Evolutionary conservation across 2,113 vertebrate species (phyloP), one percentile per base, ranked within the genome.

Genomic region (Malurus cyaneus): DNA sequence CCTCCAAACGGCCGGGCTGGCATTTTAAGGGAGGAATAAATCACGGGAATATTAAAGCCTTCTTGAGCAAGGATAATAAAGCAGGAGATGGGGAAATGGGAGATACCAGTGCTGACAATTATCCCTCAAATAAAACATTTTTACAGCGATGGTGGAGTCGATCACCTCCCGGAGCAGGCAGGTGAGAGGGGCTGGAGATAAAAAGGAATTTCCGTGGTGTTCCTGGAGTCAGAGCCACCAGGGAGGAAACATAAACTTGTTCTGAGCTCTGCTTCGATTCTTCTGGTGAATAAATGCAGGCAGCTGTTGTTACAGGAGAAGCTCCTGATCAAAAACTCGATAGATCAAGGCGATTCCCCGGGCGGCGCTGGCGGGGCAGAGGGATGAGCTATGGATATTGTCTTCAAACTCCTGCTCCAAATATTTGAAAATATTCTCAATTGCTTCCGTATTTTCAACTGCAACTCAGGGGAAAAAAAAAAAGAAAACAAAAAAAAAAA

Each of bases 41-140:
- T 98, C 98, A 98, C 97, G 93, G 95, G 87, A 96, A 97, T 98
- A 98, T 98, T 97, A 98, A 98, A 97, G 97, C 97, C 97, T 98
- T 96, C 97, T 97, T 96, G 93, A 97, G 87, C 61, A 96, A 92
- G 95, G 96, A 96, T 98, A 97, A 97, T 98, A 98, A 98, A 98
- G 95, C 87, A 71, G 95, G 96, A 97, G 96, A 97, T 98, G 97
- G 97, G 96, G 97, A 97, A 97, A 96, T 8, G 77, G 96, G 92
- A 93, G 95, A 88, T 96, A 94, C 92, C 17, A 39, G 94, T 92
- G 88, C 94, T 86, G 92, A 94, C 96, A 97, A 97, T 98, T 97
- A 98, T 83, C 96, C 83, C 93, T 96, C 93, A 97, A 97, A 98
- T 98, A 97, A 98, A 98, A 94, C 97, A 97, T 97, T 97, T 98